A percentile compares a stretch with the other conserved stretches of the same genome.
Evolutionary conservation across 2,113 vertebrate genomes (phyloP).

Genomic region (Puntigrus tetrazona): DNA sequence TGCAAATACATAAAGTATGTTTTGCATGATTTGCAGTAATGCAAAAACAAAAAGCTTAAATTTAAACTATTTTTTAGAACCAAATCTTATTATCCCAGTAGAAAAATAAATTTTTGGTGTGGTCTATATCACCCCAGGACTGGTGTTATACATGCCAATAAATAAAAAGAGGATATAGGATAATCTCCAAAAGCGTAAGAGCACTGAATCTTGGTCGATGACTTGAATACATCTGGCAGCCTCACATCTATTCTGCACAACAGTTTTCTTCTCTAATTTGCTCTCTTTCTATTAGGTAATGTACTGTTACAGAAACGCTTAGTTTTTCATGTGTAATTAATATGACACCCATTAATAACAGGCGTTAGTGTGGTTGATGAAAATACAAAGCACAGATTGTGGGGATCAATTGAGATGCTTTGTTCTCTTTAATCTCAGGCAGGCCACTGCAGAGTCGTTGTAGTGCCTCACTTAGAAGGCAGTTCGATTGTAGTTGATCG

Average conservation of each 20-base stretch:
- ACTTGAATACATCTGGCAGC: too few relatives aligned
- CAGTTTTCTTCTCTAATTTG: too few relatives aligned
- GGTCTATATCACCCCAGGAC: not conserved
- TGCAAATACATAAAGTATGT: not conserved
- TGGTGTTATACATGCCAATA: not conserved
- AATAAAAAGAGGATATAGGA: not conserved
- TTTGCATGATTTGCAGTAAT: not conserved
- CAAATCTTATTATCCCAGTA: too few relatives aligned
- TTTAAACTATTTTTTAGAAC: too few relatives aligned
- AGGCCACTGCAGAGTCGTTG: not conserved
- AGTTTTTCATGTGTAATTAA: not conserved
- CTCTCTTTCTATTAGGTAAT: too few relatives aligned
- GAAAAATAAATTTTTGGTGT: too few relatives aligned
- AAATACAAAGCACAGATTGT: not conserved
- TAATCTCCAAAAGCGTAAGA: too few relatives aligned
- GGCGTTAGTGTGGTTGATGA: not conserved
- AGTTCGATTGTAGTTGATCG: not conserved
- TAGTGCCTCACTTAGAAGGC: too few relatives aligned
- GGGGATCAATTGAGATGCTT: not conserved
- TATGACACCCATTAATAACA: not conserved
- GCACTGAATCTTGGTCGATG: not conserved
- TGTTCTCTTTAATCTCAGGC: not conserved
- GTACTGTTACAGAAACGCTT: not conserved
- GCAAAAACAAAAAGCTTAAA: too few relatives aligned
- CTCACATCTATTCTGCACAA: too few relatives aligned